Evolutionary conservation across 1,140 invertebrate genomes (phyloP).

Genomic region (Hesperophylax magnus): DNA sequence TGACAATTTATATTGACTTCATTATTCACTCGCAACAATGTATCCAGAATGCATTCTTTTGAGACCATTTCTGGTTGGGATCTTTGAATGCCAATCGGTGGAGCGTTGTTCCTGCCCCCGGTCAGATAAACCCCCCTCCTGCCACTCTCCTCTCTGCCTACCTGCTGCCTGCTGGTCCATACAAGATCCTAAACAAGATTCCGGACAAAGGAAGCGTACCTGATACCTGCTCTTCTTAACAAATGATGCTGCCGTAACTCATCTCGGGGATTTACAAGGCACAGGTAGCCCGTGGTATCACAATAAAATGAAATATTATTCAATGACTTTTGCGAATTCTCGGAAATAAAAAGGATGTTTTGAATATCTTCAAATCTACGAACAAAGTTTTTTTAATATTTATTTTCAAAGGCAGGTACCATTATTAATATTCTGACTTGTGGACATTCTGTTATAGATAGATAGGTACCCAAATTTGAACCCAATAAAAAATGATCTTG

Average conservation of each 20-base stretch:
- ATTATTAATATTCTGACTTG: no score
- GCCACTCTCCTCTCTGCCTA: neutral
- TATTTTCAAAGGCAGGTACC: no score
- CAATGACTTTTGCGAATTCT: no score
- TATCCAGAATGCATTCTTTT: neutral
- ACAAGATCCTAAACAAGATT: neutral
- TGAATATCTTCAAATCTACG: no score
- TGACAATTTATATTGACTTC: constrained; percentile 40
- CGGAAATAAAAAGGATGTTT: no score
- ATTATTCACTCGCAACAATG: constrained; percentile 30
- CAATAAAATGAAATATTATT: no score
- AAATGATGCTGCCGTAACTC: constrained; percentile 30
- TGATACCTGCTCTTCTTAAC: constrained; percentile 25
- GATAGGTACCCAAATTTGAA: no score
- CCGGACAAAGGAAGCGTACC: constrained; percentile 36
- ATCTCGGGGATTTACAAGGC: neutral
- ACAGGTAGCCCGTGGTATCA: neutral
- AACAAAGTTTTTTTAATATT: no score
- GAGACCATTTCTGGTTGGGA: neutral
- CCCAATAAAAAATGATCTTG: no score
- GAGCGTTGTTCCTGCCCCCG: constrained; percentile 39
- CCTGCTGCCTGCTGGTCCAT: neutral
- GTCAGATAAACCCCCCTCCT: neutral
- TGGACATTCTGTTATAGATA: no score
- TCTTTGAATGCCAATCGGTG: constrained; percentile 22